A percentile compares a stretch with the other conserved stretches of the same genome.
Conservation (phyloP, 2,113 vertebrate species). For the Theristicus caerulescens region DNA sequence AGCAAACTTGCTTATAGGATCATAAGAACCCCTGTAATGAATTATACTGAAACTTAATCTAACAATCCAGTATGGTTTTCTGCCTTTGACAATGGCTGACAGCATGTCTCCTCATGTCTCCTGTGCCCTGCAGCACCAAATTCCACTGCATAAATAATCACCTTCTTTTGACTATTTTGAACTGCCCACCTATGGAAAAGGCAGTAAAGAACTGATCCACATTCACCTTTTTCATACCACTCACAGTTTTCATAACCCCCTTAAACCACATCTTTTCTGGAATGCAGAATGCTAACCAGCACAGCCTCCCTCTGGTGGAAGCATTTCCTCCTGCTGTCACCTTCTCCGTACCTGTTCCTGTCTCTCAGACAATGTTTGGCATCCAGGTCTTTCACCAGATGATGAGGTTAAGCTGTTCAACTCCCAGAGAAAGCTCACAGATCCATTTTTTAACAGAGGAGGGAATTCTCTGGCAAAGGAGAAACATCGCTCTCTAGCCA, state of each 20-base stretch:
- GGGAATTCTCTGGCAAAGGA: slow-evolving; percentile 18
- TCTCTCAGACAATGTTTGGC: not conserved
- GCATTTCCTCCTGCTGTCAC: not conserved
- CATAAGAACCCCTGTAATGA: not conserved
- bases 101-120: not conserved
- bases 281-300: not conserved
- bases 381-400: not conserved
- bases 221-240: not conserved
- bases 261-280: not conserved
- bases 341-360: not conserved
- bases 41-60: not conserved
- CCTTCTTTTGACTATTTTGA: not conserved
- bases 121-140: not conserved
- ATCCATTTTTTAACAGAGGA: not conserved
- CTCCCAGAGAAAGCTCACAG: not conserved
- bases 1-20: not conserved
- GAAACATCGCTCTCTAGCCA: not conserved
- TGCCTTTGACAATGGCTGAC: not conserved
- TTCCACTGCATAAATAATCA: not conserved
- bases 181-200: not conserved
- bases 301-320: not conserved
- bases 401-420: slow-evolving; percentile 9
- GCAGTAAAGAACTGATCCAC: not conserved
- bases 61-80: not conserved
- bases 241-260: not conserved